Percentiles rank a stretch among this genome's conserved stretches.
These are phyloP conservation scores for Nycticryphes semicollaris DNA, from an alignment of 2,113 vertebrate species.

Conservation along the genomic window DNA sequence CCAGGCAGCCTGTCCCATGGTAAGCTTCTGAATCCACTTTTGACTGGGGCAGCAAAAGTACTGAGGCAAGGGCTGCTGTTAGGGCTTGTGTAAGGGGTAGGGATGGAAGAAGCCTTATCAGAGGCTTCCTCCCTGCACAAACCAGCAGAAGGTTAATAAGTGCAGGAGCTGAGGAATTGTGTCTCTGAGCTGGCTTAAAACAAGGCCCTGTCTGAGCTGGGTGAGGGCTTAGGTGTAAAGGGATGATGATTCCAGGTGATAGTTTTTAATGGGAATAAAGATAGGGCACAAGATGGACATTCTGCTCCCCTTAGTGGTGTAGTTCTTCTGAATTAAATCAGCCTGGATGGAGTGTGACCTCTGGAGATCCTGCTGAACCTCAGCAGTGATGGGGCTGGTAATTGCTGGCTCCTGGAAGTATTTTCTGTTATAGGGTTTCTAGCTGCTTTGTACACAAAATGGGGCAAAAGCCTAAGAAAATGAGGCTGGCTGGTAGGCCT, in stretches of 20 bases:
- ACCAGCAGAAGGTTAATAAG: background rate
- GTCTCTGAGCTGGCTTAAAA: background rate
- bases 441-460: background rate
- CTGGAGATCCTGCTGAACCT: background rate
- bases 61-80: background rate
- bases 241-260: background rate
- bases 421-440: background rate
- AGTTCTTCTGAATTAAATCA: background rate
- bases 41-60: background rate
- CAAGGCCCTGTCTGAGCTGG: background rate
- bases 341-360: background rate
- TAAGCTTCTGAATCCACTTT: background rate
- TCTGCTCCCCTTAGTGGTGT: background rate
- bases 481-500: background rate
- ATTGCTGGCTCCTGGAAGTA: background rate
- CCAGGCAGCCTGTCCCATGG: background rate
- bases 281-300: too few relatives aligned
- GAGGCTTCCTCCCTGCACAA: background rate
- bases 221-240: background rate
- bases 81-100: rapidly evolving
- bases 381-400: background rate
- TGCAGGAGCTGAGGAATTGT: background rate
- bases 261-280: background rate
- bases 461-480: background rate
- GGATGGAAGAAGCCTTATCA: background rate